These are phyloP conservation scores for Drepana falcataria DNA, from an alignment of 2,888 invertebrate genomes.

Conservation along the genomic window DNA sequence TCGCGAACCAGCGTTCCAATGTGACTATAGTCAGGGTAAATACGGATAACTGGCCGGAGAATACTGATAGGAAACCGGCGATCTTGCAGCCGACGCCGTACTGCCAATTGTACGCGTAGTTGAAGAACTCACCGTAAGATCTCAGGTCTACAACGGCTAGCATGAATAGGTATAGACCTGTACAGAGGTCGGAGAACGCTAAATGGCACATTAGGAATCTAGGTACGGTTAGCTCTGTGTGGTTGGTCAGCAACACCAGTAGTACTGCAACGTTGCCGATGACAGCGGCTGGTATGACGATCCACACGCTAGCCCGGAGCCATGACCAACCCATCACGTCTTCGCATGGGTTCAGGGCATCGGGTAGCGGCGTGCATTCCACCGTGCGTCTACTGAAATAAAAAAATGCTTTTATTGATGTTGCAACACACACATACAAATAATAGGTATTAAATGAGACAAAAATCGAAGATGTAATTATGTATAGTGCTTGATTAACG, in stretches of 20 bases:
- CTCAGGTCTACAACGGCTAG: slow-evolving; percentile 90
- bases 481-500: too few species aligned
- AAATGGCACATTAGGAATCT: slow-evolving; percentile 82
- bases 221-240: slow-evolving; percentile 62
- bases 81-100: slow-evolving; percentile 88
- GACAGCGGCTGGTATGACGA: slow-evolving; percentile 89
- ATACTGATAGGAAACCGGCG: slow-evolving; percentile 93
- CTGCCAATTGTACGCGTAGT: slow-evolving; percentile 95
- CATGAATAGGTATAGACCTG: slow-evolving; percentile 90
- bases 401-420: background rate
- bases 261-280: slow-evolving; percentile 91
- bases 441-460: too few species aligned
- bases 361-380: slow-evolving; percentile 85
- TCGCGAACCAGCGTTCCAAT: slow-evolving; percentile 90
- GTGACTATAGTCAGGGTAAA: slow-evolving; percentile 92
- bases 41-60: slow-evolving; percentile 91
- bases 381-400: slow-evolving; percentile 60
- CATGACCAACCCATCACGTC: slow-evolving; percentile 92
- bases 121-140: slow-evolving; percentile 92
- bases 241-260: slow-evolving; percentile 84
- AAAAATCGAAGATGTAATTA: too few species aligned
- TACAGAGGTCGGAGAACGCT: slow-evolving; percentile 92
- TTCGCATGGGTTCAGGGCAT: slow-evolving; percentile 92
- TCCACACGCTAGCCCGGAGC: slow-evolving; percentile 90
- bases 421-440: too few species aligned